Percentiles rank a stretch among this genome's conserved stretches.
phyloP scores from a whole-genome alignment of 2,797 vertebrate genomes.

The Brachymystax lenok region DNA sequence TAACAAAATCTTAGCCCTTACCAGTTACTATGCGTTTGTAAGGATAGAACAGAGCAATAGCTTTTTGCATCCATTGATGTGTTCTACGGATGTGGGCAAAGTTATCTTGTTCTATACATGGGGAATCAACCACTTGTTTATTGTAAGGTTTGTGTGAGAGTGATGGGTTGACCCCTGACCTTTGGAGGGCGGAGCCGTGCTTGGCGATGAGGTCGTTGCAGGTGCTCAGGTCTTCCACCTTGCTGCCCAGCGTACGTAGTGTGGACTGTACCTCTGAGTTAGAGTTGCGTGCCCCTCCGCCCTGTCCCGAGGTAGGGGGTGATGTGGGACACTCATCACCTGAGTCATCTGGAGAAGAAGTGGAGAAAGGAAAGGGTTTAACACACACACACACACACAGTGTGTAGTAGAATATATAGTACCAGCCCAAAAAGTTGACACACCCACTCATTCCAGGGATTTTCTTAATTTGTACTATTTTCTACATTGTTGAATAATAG shows the following conservation, averaged over 20 bases:
- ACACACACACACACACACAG: no score
- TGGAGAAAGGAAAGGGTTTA: background rate
- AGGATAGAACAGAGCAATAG: background rate
- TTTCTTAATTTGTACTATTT: no score
- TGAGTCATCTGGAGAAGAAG: slow-evolving; percentile 83
- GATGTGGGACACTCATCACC: slow-evolving; percentile 86
- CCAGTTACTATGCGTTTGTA: background rate
- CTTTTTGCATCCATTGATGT: background rate
- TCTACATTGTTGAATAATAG: no score
- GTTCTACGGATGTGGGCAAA: background rate
- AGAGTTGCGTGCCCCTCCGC: slow-evolving; percentile 80
- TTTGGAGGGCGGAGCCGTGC: slow-evolving; percentile 93
- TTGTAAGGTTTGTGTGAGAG: background rate
- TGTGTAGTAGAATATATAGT: no score
- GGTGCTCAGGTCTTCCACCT: slow-evolving; percentile 93
- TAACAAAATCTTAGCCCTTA: background rate
- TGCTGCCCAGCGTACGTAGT: slow-evolving; percentile 87
- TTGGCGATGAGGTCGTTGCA: slow-evolving; percentile 97
- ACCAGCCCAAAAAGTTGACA: no score
- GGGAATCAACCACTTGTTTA: background rate
- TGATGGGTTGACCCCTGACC: slow-evolving; percentile 55
- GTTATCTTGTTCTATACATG: background rate
- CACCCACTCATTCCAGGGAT: no score
- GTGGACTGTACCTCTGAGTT: slow-evolving; percentile 92
- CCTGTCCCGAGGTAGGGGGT: slow-evolving; percentile 72